Conservation (phyloP, 2,888 invertebrate species). For the Scelioninae gen. 1 region DNA sequence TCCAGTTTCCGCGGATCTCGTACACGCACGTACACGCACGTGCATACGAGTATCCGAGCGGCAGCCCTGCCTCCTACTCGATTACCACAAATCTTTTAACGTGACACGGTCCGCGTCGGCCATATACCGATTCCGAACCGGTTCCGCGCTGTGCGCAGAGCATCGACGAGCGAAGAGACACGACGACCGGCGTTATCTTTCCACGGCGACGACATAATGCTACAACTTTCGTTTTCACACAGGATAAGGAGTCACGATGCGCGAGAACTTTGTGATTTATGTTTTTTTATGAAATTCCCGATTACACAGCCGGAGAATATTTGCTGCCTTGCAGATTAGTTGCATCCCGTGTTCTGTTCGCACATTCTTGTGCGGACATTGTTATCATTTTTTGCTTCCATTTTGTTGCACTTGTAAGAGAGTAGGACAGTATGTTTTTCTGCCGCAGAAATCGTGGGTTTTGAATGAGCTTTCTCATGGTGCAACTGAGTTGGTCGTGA, state of each 20-base stretch:
- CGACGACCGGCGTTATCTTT: slow-evolving; percentile 68
- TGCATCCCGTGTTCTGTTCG: neutral
- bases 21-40: slow-evolving; percentile 26
- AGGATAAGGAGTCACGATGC: slow-evolving; percentile 73
- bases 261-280: slow-evolving; percentile 65
- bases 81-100: slow-evolving; percentile 73
- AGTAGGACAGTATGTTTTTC: no score
- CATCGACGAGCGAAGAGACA: slow-evolving; percentile 72
- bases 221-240: slow-evolving; percentile 79
- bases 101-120: slow-evolving; percentile 69
- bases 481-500: no score
- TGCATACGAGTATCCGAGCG: slow-evolving; percentile 40
- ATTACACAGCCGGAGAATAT: slow-evolving; percentile 45
- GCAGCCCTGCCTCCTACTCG: slow-evolving; percentile 72
- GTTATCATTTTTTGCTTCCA: neutral
- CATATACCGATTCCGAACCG: slow-evolving; percentile 77
- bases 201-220: slow-evolving; percentile 75
- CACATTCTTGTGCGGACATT: slow-evolving; percentile 19
- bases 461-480: no score
- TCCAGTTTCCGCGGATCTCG: slow-evolving; percentile 71
- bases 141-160: slow-evolving; percentile 69
- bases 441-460: no score
- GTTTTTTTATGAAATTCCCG: slow-evolving; percentile 63
- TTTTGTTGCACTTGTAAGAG: no score
- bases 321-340: slow-evolving; percentile 33